Evolutionary conservation across 2,797 vertebrate genomes (phyloP), one percentile per base, ranked within the genome.

Genomic region (Gouania willdenowi): DNA sequence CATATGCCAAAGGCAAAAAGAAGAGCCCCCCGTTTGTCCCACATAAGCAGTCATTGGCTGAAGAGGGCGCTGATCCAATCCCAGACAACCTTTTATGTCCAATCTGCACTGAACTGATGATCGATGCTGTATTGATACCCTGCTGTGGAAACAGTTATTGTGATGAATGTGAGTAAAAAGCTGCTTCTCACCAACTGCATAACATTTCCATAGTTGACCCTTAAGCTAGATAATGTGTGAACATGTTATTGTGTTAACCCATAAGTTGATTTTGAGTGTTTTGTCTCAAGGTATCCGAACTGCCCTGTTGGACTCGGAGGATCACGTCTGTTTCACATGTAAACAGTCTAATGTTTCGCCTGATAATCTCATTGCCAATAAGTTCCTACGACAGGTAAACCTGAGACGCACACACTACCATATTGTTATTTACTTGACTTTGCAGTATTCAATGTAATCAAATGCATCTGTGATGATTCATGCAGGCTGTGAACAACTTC

Each of bases 101-200:
- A 1, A 95, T 99, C 71, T 99, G 97, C 80, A 99, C 97, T 29
- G 94, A 99, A 61, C 92, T 98, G 60, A 98, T 98, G 97, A 94
- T 89, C 0, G 97, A 99, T 18, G 97, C 97, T 0, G 97, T 97
- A 9, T 94, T 99, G 37, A 99, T 98, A 68, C 97, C 97, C 29
- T 99, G 97, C 84, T 99, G 97, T 49, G 97, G 97, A 56, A 99
- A 99, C 88, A 98, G 95, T 67, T 99, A 99, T 28, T 99, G 97
- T 36, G 97, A 99, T 16, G 96, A 99, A 21, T 99, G 97, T 98
- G 79, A 81, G 81, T 79, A 23, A n/a, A n/a, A n/a, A n/a, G n/a
- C 5, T 32, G 7, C 5, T 11, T 8, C 1, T 3, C 8, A 25
- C 5, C 30, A 14, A 4, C 8, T 24, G 3, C 3, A 8, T 4